Evolutionary conservation across 2,797 vertebrate species (phyloP), one percentile per base, ranked within the genome.

Genomic region (Schizopygopsis pylzovi): DNA sequence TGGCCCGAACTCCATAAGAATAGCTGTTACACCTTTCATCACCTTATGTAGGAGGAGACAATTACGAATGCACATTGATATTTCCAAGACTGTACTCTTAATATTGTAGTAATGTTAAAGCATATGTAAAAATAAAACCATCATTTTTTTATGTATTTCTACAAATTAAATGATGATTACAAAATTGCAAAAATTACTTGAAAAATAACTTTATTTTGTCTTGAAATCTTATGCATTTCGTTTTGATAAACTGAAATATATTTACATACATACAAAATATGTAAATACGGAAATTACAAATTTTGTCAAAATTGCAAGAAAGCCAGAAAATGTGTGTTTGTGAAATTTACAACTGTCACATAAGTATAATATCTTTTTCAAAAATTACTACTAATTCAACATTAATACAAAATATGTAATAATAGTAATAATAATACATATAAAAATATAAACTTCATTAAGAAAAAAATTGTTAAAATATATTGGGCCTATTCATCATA

Each of bases 1-100:
- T 94, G 0, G 98, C 98, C 33, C 98, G 96, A 39, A 99, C 95
- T 33, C 98, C 98, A 1, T 99, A 99, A 33, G 97, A 96, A 89
- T 99, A 99, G 73, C 93, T 96, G 90, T 98, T 95, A 90, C 98
- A 99, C 90, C 96, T 94, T 43, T 92, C 91, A 87, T 86, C 91
- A 90, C 91, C 97, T 97, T 93, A 65, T 41, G n/a, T 6, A 78
- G 59, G 10, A 79, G 67, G 28, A 83, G 33, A 65, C 10, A 65
- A n/a, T 18, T 76, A 61, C 25, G 7, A 79, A 79, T 16, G 54
- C 76, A 43, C 4, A 39, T 43, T 61, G 13, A 61, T 61, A 61
- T 61, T 61, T 41, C 12, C 54, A 43, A 61, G 12, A 59, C 13
- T 78, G 4, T 43, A 54, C 20, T 56, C 47, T 67, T 25, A 52